Evolutionary conservation across 2,888 invertebrate species (phyloP), one percentile per base, ranked within the genome.

Genomic region (Andrena chrysosceles): DNA sequence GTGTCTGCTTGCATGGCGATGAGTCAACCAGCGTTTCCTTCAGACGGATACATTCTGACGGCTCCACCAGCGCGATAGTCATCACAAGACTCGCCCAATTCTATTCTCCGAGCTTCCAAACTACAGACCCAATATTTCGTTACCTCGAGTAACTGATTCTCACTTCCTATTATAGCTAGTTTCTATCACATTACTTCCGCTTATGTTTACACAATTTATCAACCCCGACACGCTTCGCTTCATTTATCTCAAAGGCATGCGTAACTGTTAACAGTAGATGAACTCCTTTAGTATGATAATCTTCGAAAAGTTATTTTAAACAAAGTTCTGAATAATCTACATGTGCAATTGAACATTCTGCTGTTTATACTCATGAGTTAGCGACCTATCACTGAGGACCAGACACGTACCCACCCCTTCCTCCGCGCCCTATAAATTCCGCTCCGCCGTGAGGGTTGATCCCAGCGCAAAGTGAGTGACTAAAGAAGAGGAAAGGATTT

Each of bases 361-460:
- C 23, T 3, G 8, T 20, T 20, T 23, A 8, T 3, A 54, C 54
- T 3, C 20, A 23, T 10, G 8, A 31, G 60, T n/a, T 33, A n/a
- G 2, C 60, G 20, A 42, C 33, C 31, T 20, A 62, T 20, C 29
- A 33, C 23, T 26, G 8, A 23, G 35, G 16, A 13, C 16, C 16
- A 16, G n/a, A 35, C 6, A 33, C 49, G 10, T 20, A 71, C 71
- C 56, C 64, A 71, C 71, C 56, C 64, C 31, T 48, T 73, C 78
- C 77, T 81, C 75, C 77, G 77, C 77, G 83, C 76, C 78, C 73
- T 71, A 71, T 72, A 84, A 85, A 85, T 67, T 89, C 88, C 85
- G 81, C 77, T 83, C 74, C 77, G 81, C 85, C 85, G 83, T 83
- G 84, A 84, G 87, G 83, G 89, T 91, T 88, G 87, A 90, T 85